phyloP scores from a whole-genome alignment of 2,113 vertebrate species.

The Myocastor coypus region DNA sequence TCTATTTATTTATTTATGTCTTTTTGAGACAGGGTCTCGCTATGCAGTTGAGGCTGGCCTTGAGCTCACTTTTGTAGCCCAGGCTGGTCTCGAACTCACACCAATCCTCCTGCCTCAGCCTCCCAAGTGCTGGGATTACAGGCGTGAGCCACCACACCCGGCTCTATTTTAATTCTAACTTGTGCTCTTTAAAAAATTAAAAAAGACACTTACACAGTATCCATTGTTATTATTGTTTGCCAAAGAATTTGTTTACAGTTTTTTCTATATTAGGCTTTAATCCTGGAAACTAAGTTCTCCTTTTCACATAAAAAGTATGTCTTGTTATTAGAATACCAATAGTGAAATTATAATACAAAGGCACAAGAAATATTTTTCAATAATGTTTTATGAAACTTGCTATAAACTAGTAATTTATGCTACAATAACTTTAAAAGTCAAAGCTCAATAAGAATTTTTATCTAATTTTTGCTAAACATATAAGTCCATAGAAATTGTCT shows the following conservation, averaged over 20 bases:
- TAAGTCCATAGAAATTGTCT: slow-evolving; percentile 17
- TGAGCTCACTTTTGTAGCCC: too few relatives aligned
- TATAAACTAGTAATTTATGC: slow-evolving; percentile 9
- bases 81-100: too few relatives aligned
- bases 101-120: too few relatives aligned
- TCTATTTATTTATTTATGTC: too few relatives aligned
- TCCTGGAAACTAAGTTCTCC: background rate
- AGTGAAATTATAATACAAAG: slow-evolving; percentile 3
- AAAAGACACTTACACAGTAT: background rate
- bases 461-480: background rate
- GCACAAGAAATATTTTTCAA: slow-evolving; percentile 16
- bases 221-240: background rate
- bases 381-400: background rate
- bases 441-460: background rate
- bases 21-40: too few relatives aligned
- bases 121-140: too few relatives aligned
- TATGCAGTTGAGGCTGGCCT: too few relatives aligned
- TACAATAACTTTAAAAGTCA: slow-evolving; percentile 51
- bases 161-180: too few relatives aligned
- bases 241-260: slow-evolving; percentile 9
- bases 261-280: background rate
- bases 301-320: slow-evolving; percentile 34
- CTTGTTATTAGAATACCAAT: background rate
- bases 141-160: too few relatives aligned
- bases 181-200: background rate